Conservation (phyloP, 2,797 vertebrate species). For the Gobio occitaniae region DNA sequence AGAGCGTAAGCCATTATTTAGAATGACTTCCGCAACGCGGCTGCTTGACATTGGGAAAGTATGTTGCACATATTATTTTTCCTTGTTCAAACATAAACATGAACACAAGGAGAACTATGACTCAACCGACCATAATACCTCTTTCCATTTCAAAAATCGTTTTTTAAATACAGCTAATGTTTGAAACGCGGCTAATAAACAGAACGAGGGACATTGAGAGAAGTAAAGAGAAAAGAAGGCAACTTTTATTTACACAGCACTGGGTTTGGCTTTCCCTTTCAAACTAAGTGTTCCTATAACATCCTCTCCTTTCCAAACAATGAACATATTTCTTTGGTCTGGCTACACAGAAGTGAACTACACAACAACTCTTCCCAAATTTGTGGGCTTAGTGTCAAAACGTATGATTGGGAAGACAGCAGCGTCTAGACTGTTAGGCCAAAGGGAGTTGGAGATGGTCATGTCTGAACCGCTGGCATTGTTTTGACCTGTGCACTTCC, state of each 20-base stretch:
- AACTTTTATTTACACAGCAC: conserved; percentile 10
- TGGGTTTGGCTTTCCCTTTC: conserved; percentile 1
- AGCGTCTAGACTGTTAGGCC: conserved; percentile 2
- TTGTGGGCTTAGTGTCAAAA: background rate
- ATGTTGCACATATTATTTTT: background rate
- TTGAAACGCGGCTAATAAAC: background rate
- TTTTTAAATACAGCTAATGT: background rate
- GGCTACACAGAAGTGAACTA: conserved; percentile 17
- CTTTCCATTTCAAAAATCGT: background rate
- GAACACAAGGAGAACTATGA: background rate
- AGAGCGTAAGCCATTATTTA: background rate
- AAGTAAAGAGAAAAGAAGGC: background rate
- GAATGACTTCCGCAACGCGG: background rate
- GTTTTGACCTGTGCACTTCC: conserved; percentile 30
- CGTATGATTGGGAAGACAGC: background rate
- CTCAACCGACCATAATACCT: background rate
- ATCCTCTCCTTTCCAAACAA: conserved; percentile 9
- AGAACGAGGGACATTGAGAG: background rate
- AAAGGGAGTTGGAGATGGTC: conserved; percentile 18
- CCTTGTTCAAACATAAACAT: background rate
- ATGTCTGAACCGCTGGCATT: background rate
- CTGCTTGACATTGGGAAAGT: background rate
- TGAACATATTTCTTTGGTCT: conserved; percentile 17
- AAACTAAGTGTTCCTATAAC: background rate
- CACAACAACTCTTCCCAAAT: conserved; percentile 8